phyloP scores from a whole-genome alignment of 2,797 vertebrate species.

The Psittacula echo region DNA sequence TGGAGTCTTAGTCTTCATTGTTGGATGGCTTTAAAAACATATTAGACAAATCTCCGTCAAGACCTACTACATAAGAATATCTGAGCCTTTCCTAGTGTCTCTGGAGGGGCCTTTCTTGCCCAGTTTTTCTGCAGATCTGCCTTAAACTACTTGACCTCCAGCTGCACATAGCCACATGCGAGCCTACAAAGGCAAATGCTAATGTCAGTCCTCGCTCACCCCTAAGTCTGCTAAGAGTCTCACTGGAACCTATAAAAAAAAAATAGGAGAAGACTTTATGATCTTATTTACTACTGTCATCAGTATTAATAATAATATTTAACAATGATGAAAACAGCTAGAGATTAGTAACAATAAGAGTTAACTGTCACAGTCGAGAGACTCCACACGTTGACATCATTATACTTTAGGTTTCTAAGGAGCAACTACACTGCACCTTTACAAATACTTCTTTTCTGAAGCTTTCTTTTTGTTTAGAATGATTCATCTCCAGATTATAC shows the following conservation, averaged over 20 bases:
- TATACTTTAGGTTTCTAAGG: background rate
- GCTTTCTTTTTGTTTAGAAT: background rate
- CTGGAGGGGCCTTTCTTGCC: background rate
- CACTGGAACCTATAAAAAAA: constrained; percentile 3
- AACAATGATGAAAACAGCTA: background rate
- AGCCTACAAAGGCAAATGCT: background rate
- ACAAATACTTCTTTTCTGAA: background rate
- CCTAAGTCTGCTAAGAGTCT: background rate
- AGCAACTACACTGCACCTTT: background rate
- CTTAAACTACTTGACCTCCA: background rate
- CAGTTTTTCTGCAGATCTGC: background rate
- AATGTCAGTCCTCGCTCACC: background rate
- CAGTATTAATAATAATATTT: background rate
- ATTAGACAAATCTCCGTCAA: background rate
- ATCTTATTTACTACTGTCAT: background rate
- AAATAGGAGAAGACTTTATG: background rate
- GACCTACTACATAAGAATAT: background rate
- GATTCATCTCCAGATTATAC: background rate
- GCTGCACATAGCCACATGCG: background rate
- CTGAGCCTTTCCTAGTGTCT: background rate
- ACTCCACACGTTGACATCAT: background rate
- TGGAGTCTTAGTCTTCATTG: background rate
- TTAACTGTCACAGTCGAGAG: background rate
- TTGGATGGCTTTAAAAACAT: background rate
- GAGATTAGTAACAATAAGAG: background rate